Base-by-base conservation (phyloP, 2,113 vertebrate genomes). In the Actenoides hombroni region DNA sequence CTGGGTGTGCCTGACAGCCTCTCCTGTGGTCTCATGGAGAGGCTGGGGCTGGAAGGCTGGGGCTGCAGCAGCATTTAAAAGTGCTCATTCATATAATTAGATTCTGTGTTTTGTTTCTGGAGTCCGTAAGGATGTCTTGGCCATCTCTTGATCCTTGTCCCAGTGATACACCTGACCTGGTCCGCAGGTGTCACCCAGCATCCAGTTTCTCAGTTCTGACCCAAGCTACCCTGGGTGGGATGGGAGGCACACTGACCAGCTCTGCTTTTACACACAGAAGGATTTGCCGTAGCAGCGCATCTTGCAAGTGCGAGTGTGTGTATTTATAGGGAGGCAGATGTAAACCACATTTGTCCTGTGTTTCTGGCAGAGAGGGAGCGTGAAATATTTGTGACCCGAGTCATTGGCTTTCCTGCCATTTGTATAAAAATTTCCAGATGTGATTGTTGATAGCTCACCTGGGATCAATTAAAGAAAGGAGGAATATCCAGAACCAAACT, bases 341-440 rank as follows among this genome's bases (percentile, higher is more conserved):
- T 94, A 95, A 96, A 97, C 92, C 97, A 97, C 95, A 96, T 97
- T 97, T 97, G 95, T 95, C 94, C 94, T 39, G 83, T 92, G 83
- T 96, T 97, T 97, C 96, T 97, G 97, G 97, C 97, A 96, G 93
- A 96, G 80, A 91, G 74, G 84, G 94, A 96, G 97, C 96, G 93
- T 96, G 97, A 97, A 97, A 97, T 97, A 97, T 95, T 97, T 97
- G 97, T 97, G 97, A 97, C 95, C 95, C 91, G 65, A 96, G 94
- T 96, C 95, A 95, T 97, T 96, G 86, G 95, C 95, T 97, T 97
- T 94, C 95, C 90, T 95, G 97, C 95, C 95, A 96, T 97, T 96
- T 94, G 87, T 97, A 91, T 96, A 97, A 95, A 97, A 97, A 95
- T 87, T 96, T 96, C 97, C 97, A 97, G 97, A 97, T 97, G 97